Conservation (phyloP, 2,888 invertebrate species). For the Mycalesis mineus region DNA sequence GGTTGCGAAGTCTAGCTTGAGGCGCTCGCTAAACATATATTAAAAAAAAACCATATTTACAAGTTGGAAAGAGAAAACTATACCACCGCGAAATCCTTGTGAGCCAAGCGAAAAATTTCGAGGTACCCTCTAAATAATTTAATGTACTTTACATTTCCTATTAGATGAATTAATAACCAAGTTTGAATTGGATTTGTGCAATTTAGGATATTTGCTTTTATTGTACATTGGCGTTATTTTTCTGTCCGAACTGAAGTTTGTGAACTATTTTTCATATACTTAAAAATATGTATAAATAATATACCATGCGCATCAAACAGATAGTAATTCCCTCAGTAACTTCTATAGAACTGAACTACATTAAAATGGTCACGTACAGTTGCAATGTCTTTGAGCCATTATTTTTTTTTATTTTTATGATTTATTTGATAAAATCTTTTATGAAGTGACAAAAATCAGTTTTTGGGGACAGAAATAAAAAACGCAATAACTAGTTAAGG, state of each 20-base stretch:
- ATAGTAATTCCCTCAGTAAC: too few species aligned
- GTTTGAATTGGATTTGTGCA: conserved; percentile 59
- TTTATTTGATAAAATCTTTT: too few species aligned
- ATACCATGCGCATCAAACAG: too few species aligned
- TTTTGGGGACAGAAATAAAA: conserved; percentile 24
- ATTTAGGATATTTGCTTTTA: conserved; percentile 45
- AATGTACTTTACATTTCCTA: conserved; percentile 30
- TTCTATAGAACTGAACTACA: too few species aligned
- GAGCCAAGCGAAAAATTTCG: conserved; percentile 20
- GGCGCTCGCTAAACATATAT: too few species aligned
- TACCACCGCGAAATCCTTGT: conserved; percentile 23
- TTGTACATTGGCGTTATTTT: conserved; percentile 12
- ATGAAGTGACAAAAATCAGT: not conserved
- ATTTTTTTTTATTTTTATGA: too few species aligned
- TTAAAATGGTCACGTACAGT: too few species aligned
- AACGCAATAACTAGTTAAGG: conserved; percentile 18
- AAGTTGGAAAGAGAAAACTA: conserved; percentile 13
- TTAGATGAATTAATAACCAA: conserved; percentile 32
- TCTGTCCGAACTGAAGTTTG: not conserved
- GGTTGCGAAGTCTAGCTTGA: too few species aligned
- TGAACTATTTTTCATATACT: too few species aligned
- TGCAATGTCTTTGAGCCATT: too few species aligned
- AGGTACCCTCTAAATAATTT: conserved; percentile 31
- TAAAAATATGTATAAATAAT: too few species aligned
- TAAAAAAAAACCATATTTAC: not conserved